Percentiles rank a stretch among this genome's conserved stretches.
Evolutionary conservation across 30 jellyfish, hydroid and myxozoan genomes (phyloP).

Genomic region (Rhopilema esculentum): DNA sequence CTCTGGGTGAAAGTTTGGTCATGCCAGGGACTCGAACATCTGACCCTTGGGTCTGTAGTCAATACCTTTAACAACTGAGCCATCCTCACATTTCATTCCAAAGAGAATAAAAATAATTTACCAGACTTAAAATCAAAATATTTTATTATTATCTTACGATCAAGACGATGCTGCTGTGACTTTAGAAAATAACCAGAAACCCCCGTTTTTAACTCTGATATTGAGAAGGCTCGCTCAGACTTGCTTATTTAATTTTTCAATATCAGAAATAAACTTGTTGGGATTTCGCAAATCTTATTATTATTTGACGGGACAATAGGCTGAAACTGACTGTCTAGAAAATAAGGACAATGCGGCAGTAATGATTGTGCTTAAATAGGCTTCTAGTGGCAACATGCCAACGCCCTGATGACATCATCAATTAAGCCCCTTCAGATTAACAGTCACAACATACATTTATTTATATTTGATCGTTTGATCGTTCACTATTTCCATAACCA

Average conservation of each 20-base stretch:
- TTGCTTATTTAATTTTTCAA: conserved; percentile 10
- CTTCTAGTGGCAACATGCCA: background rate
- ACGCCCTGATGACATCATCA: background rate
- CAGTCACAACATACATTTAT: background rate
- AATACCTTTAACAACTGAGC: too few species aligned
- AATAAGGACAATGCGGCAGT: background rate
- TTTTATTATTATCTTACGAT: too few species aligned
- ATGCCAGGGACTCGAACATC: too few species aligned
- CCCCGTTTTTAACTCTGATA: background rate
- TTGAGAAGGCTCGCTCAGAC: conserved; percentile 1
- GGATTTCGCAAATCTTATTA: conserved; percentile 29
- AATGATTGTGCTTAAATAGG: too few species aligned
- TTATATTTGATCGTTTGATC: background rate
- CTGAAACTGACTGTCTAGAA: background rate
- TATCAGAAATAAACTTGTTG: conserved; percentile 14
- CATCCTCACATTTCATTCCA: too few species aligned
- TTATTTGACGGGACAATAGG: background rate
- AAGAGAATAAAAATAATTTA: too few species aligned
- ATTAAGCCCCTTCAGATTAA: too few species aligned
- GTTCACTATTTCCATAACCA: too few species aligned
- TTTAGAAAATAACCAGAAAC: background rate
- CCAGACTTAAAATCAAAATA: too few species aligned
- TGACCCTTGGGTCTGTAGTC: too few species aligned
- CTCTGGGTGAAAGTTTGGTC: too few species aligned
- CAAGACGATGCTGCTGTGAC: background rate